Percentiles rank a stretch among this genome's conserved stretches.
Evolutionary conservation across 2,797 vertebrate genomes (phyloP).

Genomic region (Rhincodon typus): DNA sequence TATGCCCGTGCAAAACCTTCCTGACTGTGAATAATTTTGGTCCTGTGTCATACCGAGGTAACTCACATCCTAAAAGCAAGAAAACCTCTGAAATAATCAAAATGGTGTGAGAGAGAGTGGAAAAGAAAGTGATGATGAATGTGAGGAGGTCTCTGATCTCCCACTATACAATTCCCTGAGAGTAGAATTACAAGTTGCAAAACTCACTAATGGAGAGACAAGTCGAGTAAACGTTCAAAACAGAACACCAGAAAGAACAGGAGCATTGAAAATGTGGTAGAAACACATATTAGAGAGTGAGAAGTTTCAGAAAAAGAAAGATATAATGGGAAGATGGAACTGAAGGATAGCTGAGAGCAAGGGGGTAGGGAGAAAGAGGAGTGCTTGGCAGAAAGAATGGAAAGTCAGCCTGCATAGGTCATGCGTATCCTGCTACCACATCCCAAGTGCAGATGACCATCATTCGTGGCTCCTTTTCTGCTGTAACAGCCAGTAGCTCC

Average conservation of each 20-base stretch:
- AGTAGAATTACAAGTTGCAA: background rate
- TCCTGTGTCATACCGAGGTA: background rate
- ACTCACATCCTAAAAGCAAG: background rate
- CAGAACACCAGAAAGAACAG: background rate
- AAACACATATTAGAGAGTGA: background rate
- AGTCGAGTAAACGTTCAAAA: background rate
- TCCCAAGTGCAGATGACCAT: background rate
- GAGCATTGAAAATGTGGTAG: background rate
- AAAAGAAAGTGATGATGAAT: too few species aligned
- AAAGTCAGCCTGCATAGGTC: background rate
- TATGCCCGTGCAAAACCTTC: background rate
- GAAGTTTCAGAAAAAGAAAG: background rate
- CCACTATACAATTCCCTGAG: background rate
- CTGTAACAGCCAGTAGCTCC: background rate
- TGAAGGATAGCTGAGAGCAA: background rate
- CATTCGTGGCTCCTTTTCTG: background rate
- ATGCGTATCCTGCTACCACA: background rate
- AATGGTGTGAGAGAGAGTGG: too few species aligned
- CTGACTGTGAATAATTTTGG: background rate
- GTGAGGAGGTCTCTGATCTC: background rate
- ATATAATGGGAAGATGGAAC: background rate
- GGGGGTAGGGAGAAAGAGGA: background rate
- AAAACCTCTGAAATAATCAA: background rate
- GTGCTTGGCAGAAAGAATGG: background rate
- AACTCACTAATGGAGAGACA: background rate